Conservation (phyloP, 2,888 invertebrate genomes). For the Ennomos fuscantarius region DNA sequence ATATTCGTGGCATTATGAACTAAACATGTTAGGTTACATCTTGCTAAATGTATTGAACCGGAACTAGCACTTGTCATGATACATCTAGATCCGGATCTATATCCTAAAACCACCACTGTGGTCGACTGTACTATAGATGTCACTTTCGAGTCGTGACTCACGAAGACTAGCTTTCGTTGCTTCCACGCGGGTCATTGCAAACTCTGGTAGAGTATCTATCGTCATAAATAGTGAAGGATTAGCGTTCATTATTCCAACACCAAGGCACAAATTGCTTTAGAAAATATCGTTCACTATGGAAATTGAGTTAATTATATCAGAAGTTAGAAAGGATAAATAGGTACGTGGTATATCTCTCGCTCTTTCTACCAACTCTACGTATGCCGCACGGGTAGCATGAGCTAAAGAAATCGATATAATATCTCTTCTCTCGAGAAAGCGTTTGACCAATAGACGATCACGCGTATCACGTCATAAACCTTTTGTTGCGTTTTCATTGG, state of each 20-base stretch:
- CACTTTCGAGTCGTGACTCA: constrained; percentile 76
- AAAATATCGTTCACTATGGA: constrained; percentile 30
- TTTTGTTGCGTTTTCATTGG: too few species aligned
- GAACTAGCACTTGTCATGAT: not conserved
- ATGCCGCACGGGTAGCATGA: too few species aligned
- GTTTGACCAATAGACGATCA: too few species aligned
- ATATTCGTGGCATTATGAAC: too few species aligned
- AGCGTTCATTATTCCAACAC: constrained; percentile 52
- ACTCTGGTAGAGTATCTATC: constrained; percentile 27
- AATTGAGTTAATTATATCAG: constrained; percentile 26
- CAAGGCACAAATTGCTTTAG: constrained; percentile 43
- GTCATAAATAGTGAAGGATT: constrained; percentile 56
- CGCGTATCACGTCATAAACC: too few species aligned
- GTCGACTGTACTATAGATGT: constrained; percentile 63
- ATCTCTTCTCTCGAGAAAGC: too few species aligned
- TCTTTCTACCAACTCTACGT: too few species aligned
- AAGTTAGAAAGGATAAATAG: not conserved
- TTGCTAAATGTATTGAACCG: too few species aligned
- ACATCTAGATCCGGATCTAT: constrained; percentile 48
- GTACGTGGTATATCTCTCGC: not conserved
- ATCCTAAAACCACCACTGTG: constrained; percentile 45
- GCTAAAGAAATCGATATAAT: too few species aligned
- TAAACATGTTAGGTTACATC: too few species aligned
- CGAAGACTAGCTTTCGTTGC: constrained; percentile 68
- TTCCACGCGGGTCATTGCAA: constrained; percentile 38